These are phyloP conservation scores for Pitangus sulphuratus DNA, from an alignment of 2,797 vertebrate genomes.

Conservation along the genomic window DNA sequence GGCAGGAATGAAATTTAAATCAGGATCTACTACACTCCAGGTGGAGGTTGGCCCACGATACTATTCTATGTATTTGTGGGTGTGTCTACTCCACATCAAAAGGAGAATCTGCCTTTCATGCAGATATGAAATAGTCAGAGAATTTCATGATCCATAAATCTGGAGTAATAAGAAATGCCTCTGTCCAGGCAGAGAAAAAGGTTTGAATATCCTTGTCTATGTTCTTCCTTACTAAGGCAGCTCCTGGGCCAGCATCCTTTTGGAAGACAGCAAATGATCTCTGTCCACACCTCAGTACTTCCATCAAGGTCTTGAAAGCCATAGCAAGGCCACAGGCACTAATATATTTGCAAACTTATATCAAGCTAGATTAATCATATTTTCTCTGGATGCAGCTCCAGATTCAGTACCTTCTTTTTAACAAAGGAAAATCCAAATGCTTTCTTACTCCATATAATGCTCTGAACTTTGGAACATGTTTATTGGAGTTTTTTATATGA, in stretches of 20 bases:
- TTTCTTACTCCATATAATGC: not conserved
- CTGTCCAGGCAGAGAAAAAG: not conserved
- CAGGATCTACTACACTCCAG: not conserved
- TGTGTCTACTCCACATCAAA: not conserved
- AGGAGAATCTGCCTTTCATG: not conserved
- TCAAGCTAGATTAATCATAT: not conserved
- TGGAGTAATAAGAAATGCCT: not conserved
- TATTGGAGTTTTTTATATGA: not conserved
- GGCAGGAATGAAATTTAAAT: not conserved
- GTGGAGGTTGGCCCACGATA: not conserved
- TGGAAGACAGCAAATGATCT: not conserved
- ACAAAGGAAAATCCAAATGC: not conserved
- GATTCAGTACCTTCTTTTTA: not conserved
- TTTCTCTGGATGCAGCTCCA: not conserved
- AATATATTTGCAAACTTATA: not conserved
- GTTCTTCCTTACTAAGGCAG: not conserved
- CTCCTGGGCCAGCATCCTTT: not conserved
- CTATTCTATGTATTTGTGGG: not conserved
- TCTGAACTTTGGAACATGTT: not conserved
- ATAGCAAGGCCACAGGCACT: not conserved
- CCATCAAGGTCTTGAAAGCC: not conserved
- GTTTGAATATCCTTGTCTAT: not conserved
- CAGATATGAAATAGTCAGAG: not conserved
- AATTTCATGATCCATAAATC: not conserved
- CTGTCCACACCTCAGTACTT: not conserved